phyloP scores from a whole-genome alignment of 2,113 vertebrate species.

The Phalacrocorax brasilianus region DNA sequence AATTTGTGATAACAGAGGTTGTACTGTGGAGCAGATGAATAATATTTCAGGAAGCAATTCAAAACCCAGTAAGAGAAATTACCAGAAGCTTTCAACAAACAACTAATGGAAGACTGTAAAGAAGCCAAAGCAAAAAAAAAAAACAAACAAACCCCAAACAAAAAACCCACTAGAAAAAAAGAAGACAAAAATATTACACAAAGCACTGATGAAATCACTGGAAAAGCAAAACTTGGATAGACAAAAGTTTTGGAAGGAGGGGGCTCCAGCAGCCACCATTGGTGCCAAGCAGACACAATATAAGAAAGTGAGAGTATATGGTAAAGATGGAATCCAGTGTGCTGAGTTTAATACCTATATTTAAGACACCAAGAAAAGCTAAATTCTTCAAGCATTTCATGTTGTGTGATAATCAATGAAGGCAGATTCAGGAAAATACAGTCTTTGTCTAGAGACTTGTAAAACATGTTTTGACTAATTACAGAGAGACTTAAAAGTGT shows the following conservation, averaged over 20 bases:
- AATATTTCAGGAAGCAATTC: not conserved
- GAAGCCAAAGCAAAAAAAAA: not conserved
- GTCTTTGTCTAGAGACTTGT: not conserved
- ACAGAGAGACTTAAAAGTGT: not conserved
- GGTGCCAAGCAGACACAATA: not conserved
- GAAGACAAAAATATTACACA: not conserved
- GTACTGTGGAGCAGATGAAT: not conserved
- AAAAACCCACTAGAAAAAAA: not conserved
- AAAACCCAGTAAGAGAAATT: not conserved
- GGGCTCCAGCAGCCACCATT: not conserved
- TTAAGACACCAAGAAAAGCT: not conserved
- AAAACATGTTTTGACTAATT: not conserved
- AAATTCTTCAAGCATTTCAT: not conserved
- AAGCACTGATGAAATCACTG: not conserved
- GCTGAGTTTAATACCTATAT: not conserved
- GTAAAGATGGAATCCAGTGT: not conserved
- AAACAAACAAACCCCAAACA: too few relatives aligned
- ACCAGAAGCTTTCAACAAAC: not conserved
- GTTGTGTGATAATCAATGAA: not conserved
- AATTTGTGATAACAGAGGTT: not conserved
- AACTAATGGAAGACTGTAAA: not conserved
- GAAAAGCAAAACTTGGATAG: not conserved
- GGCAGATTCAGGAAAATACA: not conserved
- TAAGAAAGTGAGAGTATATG: not conserved
- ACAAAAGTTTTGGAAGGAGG: not conserved